Evolutionary conservation across 1,140 invertebrate genomes (phyloP).

Genomic region (Aphis craccivora): DNA sequence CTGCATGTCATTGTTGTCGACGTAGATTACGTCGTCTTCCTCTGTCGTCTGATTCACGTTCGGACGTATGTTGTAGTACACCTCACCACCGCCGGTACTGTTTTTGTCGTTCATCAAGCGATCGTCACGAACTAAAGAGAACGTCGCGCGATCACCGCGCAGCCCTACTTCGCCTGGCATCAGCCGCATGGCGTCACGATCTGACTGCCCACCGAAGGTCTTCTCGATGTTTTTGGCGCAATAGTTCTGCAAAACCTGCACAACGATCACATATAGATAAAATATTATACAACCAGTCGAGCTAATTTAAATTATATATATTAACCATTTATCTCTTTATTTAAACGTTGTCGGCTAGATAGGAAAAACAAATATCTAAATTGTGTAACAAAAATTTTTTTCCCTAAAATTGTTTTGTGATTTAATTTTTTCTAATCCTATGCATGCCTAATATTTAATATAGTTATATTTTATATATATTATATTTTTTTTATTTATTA

Average conservation of each 20-base stretch:
- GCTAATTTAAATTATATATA: neutral
- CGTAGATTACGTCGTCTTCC: neutral
- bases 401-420: too few relatives aligned
- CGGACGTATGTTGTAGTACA: slow-evolving; percentile 7
- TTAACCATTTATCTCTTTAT: too few relatives aligned
- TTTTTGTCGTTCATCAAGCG: neutral
- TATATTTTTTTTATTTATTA: too few relatives aligned
- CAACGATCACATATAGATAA: too few relatives aligned
- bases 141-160: neutral
- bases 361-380: neutral
- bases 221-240: neutral
- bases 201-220: neutral
- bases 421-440: neutral
- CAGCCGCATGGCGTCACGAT: neutral
- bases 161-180: neutral
- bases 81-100: neutral
- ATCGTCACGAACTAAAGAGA: neutral
- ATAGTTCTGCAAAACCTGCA: neutral
- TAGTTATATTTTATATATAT: neutral
- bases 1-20: neutral
- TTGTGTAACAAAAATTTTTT: neutral
- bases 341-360: neutral
- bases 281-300: neutral
- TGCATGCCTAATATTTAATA: neutral
- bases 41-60: too few relatives aligned